Evolutionary conservation across 2,797 vertebrate genomes (phyloP), one percentile per base, ranked within the genome.

Genomic region (Sebastolobus alascanus): DNA sequence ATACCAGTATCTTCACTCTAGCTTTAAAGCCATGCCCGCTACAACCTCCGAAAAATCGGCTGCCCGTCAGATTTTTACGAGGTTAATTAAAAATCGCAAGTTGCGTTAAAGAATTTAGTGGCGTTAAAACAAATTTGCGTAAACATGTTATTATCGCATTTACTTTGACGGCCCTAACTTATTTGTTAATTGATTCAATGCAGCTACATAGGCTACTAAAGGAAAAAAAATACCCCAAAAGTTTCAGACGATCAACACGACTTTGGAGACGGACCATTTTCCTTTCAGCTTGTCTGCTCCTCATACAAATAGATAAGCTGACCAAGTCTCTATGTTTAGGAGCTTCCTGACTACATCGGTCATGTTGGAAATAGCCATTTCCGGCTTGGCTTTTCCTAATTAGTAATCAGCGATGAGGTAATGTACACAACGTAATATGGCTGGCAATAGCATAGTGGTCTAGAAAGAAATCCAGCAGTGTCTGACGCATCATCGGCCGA

Each of bases 151-250:
- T 16, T 43, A 43, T 43, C 14, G 6, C 2, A 43, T 43, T 43
- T 16, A 43, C 40, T 43, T 43, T 43, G 40, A 43, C 14, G 16
- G 40, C 40, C 40, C 40, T 43, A 43, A 10, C 31, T 55, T 43
- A 46, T 13, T 31, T 56, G 37, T 33, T 58, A 46, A 40, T 52
- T 72, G 2, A 43, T 54, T 78, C 25, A 33, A 25, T 54, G n/a
- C 12, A 22, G 37, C 33, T 33, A 35, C 33, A 11, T 13, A 18
- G 6, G 14, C n/a, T 13, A 25, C 56, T 46, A 4, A 66, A 75
- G n/a, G 25, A 80, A 8, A 46, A 73, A 60, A 79, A 76, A 68
- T 12, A 1, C 25, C 9, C 46, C 16, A 52, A 35, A 46, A 12
- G n/a, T 25, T 61, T 70, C 14, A 58, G 1, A 25, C 50, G 29